phyloP scores from a whole-genome alignment of 2,113 vertebrate genomes.

The Mystacornis crossleyi region DNA sequence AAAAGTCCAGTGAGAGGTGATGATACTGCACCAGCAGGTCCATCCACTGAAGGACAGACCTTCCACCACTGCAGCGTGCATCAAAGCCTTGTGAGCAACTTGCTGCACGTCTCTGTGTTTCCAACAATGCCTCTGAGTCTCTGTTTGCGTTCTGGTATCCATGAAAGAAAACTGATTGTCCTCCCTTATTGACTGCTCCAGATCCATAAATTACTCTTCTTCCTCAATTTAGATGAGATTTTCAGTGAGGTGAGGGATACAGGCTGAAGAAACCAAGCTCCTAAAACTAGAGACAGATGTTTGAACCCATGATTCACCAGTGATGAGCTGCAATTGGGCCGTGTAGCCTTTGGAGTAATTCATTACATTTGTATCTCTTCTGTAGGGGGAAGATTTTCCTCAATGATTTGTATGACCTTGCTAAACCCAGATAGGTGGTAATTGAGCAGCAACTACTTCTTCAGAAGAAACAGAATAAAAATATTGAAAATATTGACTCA shows the following conservation, averaged over 20 bases:
- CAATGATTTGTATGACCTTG: slow-evolving; percentile 70
- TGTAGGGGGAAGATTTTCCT: slow-evolving; percentile 19
- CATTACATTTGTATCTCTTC: slow-evolving; percentile 38
- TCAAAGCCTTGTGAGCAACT: neutral
- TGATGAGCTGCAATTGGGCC: neutral
- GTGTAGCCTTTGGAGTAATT: slow-evolving; percentile 23
- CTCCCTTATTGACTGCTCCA: neutral
- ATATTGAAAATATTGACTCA: slow-evolving; percentile 81
- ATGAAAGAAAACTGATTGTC: neutral
- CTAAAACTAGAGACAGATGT: neutral
- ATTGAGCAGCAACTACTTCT: slow-evolving; percentile 70
- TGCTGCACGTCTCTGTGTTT: neutral
- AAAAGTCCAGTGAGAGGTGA: rapidly evolving
- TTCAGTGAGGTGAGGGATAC: neutral
- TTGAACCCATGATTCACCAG: neutral
- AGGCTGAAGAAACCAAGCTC: neutral
- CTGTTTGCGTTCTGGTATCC: neutral
- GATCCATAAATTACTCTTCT: neutral
- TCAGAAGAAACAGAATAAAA: slow-evolving; percentile 76
- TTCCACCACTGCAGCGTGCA: rapidly evolving
- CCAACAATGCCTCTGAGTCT: rapidly evolving
- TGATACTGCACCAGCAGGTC: rapidly evolving
- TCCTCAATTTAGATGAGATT: neutral
- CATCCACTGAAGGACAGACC: neutral
- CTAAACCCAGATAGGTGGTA: slow-evolving; percentile 70